Conservation (phyloP, 2,888 invertebrate species). For the Chrysomela aeneicollis region DNA sequence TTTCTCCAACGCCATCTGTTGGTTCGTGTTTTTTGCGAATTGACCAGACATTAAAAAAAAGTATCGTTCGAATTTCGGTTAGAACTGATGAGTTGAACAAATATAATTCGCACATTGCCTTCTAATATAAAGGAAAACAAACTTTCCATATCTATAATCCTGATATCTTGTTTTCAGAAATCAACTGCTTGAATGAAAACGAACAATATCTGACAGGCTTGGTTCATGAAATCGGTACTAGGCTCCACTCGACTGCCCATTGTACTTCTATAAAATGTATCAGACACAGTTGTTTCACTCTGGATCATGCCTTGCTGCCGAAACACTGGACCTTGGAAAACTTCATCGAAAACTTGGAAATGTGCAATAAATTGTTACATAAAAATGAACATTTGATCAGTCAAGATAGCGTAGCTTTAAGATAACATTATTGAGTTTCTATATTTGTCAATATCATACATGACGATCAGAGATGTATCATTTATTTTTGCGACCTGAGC, state of each 20-base stretch:
- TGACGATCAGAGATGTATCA: no score
- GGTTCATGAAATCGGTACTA: slow-evolving; percentile 84
- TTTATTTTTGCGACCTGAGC: no score
- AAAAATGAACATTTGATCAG: slow-evolving; percentile 62
- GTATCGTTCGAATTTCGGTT: no score
- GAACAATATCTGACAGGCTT: slow-evolving; percentile 78
- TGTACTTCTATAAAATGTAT: slow-evolving; percentile 83
- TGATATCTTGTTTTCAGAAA: slow-evolving; percentile 66
- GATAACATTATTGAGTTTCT: slow-evolving; percentile 15
- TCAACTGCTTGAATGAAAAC: slow-evolving; percentile 87
- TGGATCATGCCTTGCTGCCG: slow-evolving; percentile 77
- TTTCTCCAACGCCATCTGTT: no score
- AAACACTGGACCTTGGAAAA: slow-evolving; percentile 83
- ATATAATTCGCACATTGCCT: no score
- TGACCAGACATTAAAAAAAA: no score
- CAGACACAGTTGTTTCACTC: slow-evolving; percentile 81
- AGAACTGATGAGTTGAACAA: no score
- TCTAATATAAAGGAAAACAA: no score
- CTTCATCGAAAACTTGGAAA: slow-evolving; percentile 71
- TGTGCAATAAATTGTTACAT: slow-evolving; percentile 65
- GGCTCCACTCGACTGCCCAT: slow-evolving; percentile 80
- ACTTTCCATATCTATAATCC: no score
- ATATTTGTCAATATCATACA: no score
- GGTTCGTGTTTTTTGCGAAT: no score
- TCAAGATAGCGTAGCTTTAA: slow-evolving; percentile 53